Base-by-base conservation (phyloP, 1,140 invertebrate species). In the Camponotus floridanus region DNA sequence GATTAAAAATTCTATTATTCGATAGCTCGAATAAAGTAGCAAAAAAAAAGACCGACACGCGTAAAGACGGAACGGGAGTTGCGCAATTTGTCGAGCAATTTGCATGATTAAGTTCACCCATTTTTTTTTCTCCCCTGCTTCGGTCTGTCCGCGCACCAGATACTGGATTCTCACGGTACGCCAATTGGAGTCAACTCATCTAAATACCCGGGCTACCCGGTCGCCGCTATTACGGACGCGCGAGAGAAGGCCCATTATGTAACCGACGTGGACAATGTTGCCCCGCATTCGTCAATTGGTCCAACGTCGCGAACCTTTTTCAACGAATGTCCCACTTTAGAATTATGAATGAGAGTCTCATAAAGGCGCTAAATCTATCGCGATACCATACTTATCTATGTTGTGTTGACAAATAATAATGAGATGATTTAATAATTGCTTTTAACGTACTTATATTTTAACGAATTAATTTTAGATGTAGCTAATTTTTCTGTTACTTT, bases 141-240 rank as follows among this genome's bases (percentile, higher is more conserved):
- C 45, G 87, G 88, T 73, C 76, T 83, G 76, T 76, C 87, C 87
- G 61, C 79, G 90, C 76, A 86, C 89, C 83, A 91, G 90, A 91
- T 91, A 91, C 88, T 91, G 90, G 89, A 91, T 91, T 91, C 90
- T 91, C 90, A 91, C 90, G 90, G 90, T 91, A 90, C 89, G 88
- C 87, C 90, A 91, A 91, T 91, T 91, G 90, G 89, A 91, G 90
- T 91, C 90, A 91, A 91, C 90, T 91, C 90, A 91, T 91, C 90
- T 91, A 91, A 91, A 91, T 91, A 90, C 89, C 76, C 89, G 86
- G 67, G 64, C 90, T 91, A 86, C 90, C 89, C 90, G 45, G 45
- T 3, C 45, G 11, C 45, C 45, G 88, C 88, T 85, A 91, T 90
- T 83, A 81, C 71, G 80, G 86, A 83, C 51, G 83, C 71, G 51